Base-by-base conservation (phyloP, 2,113 vertebrate species). In the Labeo catla region DNA sequence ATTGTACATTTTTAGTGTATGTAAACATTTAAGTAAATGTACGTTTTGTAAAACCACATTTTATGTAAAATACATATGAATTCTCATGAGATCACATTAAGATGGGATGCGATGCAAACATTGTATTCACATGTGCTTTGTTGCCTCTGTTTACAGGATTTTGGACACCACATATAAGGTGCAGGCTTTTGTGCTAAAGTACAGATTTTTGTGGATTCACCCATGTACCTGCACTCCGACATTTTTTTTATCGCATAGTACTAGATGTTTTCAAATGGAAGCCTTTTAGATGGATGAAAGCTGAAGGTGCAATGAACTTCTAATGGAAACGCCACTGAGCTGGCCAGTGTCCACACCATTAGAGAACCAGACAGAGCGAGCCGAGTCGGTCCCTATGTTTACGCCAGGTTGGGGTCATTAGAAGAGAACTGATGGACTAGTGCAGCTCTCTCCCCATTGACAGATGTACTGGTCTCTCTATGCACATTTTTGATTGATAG, bases 401-500 rank as follows among this genome's bases (percentile, higher is more conserved):
- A 83, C 70, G 45, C 43, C 36, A 72, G 84, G 6, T 50, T 72
- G 43, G 79, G 77, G 59, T 82, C 49, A 82, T 87, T 87, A 83
- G 50, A 72, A 36, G 45, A n/a, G 61, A 52, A 78, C 36, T 43
- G 82, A 72, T 49, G n/a, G 59, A 61, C 43, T 39, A 57, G 43
- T 78, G 45, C 4, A 49, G 19, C 49, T 57, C 36, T 68, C 50
- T 70, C 23, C 28, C 36, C 59, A 68, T 23, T 82, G 85, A 82
- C 83, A 85, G 72, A 81, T 89, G 77, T 45, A 79, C 39, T 72
- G 39, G 43, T 74, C 63, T 89, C 79, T 76, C 73, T 76, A 23
- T 83, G 76, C 50, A 86, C 52, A 59, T 57, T 50, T 78, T 19
- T 86, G 82, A 81, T 76, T 84, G 68, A 84, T 77, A 86, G 70